Evolutionary conservation across 2,888 invertebrate genomes (phyloP), one percentile per base, ranked within the genome.

Genomic region (Glyphotaelius pellucidus): DNA sequence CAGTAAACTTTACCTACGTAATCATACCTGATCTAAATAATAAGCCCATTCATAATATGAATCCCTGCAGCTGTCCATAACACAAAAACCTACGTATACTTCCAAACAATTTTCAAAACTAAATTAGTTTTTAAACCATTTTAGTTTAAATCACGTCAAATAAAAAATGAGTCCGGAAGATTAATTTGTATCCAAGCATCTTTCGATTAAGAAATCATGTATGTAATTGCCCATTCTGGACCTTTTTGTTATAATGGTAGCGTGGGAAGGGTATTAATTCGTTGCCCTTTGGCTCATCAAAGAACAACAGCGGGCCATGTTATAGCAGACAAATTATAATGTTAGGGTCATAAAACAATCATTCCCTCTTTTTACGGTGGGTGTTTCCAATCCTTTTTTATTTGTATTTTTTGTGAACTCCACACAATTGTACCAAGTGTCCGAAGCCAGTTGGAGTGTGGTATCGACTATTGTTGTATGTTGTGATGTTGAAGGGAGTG

Each of bases 211-310:
- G 67, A 67, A 67, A 67, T 67, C 67, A 67, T 67, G 2, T 67
- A n/a, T 9, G 67, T 67, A 67, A 67, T 67, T 67, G 67, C 25
- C 25, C 25, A 25, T 67, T 67, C 67, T n/a, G 67, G 67, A 25
- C 67, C 67, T 31, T 31, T 81, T 81, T 32, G 19, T 19, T 30
- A 81, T 81, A 31, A 81, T 32, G 32, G 81, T 81, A 81, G 81
- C 81, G 81, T 81, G 81, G 81, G 81, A 81, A 81, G 81, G 14
- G 31, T 32, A 81, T 81, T 81, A 81, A 81, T 32, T 9, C 31
- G 14, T 31, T 81, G 31, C 81, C 81, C 32, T 81, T 81, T 32
- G 81, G 81, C 81, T 81, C 81, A 2, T 67, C 67, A 67, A 67
- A 25, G 67, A 67, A 67, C n/a, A 67, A 67, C 67, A 25, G 67